Percentiles rank a stretch among this genome's conserved stretches.
Conservation (phyloP, 2,113 vertebrate species). For the Chaetorhynchus papuensis region DNA sequence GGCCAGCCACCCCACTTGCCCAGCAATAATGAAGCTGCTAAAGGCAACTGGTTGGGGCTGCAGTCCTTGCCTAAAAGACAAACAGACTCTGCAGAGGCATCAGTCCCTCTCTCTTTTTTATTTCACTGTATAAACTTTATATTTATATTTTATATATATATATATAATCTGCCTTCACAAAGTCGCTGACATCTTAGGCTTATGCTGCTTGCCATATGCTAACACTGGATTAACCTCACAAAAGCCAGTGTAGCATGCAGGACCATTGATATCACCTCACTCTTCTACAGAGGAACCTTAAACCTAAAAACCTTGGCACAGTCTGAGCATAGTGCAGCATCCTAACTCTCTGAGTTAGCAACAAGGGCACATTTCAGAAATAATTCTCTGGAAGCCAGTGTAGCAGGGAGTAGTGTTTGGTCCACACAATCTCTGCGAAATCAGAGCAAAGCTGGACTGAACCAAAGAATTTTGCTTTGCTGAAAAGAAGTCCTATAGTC, state of each 20-base stretch:
- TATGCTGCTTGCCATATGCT: neutral
- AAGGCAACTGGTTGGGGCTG: neutral
- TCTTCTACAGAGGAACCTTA: neutral
- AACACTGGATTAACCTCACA: neutral
- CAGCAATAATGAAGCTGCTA: neutral
- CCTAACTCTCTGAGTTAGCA: neutral
- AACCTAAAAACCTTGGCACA: neutral
- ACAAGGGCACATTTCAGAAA: neutral
- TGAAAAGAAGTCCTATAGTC: neutral
- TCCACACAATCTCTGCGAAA: neutral
- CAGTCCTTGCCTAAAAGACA: neutral
- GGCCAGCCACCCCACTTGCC: neutral
- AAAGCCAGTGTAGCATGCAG: neutral
- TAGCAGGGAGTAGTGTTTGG: neutral
- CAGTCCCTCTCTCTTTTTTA: neutral
- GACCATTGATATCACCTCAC: neutral
- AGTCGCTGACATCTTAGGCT: neutral
- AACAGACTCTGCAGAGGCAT: neutral
- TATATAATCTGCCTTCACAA: neutral
- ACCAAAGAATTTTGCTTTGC: neutral
- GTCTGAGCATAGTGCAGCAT: neutral
- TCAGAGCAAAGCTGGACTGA: neutral
- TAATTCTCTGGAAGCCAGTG: neutral
- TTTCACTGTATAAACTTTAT: neutral
- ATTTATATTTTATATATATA: no score